Conservation (phyloP, 1,140 invertebrate species). For the Cotesia glomerata region DNA sequence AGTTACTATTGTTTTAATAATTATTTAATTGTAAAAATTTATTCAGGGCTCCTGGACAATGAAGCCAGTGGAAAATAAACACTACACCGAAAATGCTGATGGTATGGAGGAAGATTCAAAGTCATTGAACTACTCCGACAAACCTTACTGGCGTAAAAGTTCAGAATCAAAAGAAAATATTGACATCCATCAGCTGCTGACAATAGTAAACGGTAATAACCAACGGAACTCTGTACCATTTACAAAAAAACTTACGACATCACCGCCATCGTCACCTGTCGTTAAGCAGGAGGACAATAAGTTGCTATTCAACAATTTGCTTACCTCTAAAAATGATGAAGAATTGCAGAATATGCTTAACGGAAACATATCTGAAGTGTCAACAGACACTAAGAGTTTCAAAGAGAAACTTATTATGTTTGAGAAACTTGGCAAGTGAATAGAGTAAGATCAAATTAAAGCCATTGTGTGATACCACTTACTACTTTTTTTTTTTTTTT, state of each 20-base stretch:
- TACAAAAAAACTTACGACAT: slow-evolving; percentile 50
- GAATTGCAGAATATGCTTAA: slow-evolving; percentile 61
- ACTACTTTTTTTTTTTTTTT: background rate
- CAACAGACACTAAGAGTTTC: slow-evolving; percentile 60
- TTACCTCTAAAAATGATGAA: slow-evolving; percentile 56
- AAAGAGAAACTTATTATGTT: slow-evolving; percentile 63
- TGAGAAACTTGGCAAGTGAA: slow-evolving; percentile 60
- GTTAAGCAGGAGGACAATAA: slow-evolving; percentile 57
- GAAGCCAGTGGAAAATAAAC: slow-evolving; percentile 38
- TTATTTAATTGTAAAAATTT: background rate
- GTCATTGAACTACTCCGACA: slow-evolving; percentile 46
- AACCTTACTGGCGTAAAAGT: slow-evolving; percentile 54
- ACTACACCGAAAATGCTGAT: slow-evolving; percentile 44
- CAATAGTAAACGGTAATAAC: slow-evolving; percentile 58
- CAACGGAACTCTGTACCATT: slow-evolving; percentile 52
- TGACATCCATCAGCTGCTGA: slow-evolving; percentile 56
- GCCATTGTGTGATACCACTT: slow-evolving; percentile 1
- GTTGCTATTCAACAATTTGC: slow-evolving; percentile 53
- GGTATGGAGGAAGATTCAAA: slow-evolving; percentile 45
- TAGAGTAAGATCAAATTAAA: background rate
- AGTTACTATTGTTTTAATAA: no score
- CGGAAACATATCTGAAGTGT: slow-evolving; percentile 61
- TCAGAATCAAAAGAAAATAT: slow-evolving; percentile 55
- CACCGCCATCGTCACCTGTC: slow-evolving; percentile 50
- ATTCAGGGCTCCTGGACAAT: slow-evolving; percentile 51